Evolutionary conservation across 2,888 invertebrate genomes (phyloP).

Genomic region (Scelioninae gen. 1): DNA sequence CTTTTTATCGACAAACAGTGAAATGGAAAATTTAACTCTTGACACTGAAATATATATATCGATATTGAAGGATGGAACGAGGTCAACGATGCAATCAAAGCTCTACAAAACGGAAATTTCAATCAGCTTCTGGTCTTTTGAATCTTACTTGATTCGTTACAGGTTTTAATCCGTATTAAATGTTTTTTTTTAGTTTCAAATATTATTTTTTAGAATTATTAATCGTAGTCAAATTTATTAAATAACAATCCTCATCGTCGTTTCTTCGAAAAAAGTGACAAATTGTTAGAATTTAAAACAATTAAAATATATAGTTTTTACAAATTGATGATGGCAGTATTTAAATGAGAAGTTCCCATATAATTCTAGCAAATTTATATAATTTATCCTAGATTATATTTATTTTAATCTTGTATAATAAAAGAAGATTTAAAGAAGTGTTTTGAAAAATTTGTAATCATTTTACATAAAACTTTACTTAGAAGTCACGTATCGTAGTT

Average conservation of each 20-base stretch:
- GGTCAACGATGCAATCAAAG: slow-evolving; percentile 58
- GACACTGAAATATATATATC: slow-evolving; percentile 66
- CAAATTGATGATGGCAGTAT: too few species aligned
- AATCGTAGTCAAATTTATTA: slow-evolving; percentile 3
- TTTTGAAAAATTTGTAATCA: too few species aligned
- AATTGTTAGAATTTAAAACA: too few species aligned
- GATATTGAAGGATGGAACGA: slow-evolving; percentile 46
- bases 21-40: slow-evolving; percentile 68
- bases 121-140: slow-evolving; percentile 42
- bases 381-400: too few species aligned
- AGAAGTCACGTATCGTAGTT: slow-evolving; percentile 46
- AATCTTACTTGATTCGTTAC: slow-evolving; percentile 33
- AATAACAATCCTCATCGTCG: not conserved
- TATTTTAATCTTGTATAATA: too few species aligned
- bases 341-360: too few species aligned
- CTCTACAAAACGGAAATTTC: slow-evolving; percentile 43
- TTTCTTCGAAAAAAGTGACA: too few species aligned
- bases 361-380: too few species aligned
- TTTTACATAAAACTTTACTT: slow-evolving; percentile 5
- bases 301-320: too few species aligned
- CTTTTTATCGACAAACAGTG: slow-evolving; percentile 65
- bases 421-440: too few species aligned
- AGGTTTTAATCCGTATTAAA: slow-evolving; percentile 12
- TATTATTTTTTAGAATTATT: not conserved
- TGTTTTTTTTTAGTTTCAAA: not conserved